phyloP scores from a whole-genome alignment of 1,140 invertebrate genomes.

The Lanistes nyassanus region DNA sequence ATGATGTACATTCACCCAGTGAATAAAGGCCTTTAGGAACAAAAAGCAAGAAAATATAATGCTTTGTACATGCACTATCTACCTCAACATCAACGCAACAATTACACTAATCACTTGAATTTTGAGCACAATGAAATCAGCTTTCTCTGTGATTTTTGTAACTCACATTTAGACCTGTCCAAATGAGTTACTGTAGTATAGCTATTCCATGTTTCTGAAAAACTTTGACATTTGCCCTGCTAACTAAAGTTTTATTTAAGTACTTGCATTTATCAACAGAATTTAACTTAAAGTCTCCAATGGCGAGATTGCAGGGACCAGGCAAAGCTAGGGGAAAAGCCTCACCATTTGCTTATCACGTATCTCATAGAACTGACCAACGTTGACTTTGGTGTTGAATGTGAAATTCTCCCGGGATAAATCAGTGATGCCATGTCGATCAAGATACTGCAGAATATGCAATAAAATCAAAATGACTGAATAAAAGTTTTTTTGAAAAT shows the following conservation, averaged over 20 bases:
- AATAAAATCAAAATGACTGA: neutral
- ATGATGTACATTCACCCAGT: neutral
- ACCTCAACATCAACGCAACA: no score
- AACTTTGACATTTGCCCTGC: no score
- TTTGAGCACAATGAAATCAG: no score
- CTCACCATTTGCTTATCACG: conserved; percentile 52
- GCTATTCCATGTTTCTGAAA: no score
- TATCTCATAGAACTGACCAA: conserved; percentile 81
- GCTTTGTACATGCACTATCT: no score
- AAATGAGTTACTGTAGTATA: no score
- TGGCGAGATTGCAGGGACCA: neutral
- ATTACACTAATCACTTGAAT: no score
- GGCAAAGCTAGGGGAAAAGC: neutral
- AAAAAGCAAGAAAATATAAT: no score
- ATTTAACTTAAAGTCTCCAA: neutral
- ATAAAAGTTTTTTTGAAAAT: no score
- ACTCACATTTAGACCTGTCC: no score
- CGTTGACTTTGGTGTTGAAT: conserved; percentile 85
- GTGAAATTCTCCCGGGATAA: conserved; percentile 89
- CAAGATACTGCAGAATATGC: conserved; percentile 63
- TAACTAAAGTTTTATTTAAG: no score
- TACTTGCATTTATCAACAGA: neutral
- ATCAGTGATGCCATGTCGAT: conserved; percentile 70
- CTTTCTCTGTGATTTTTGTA: no score
- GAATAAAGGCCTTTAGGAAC: neutral